These are phyloP conservation scores for Phragmatobia fuliginosa DNA, from an alignment of 2,888 invertebrate genomes.

Conservation along the genomic window DNA sequence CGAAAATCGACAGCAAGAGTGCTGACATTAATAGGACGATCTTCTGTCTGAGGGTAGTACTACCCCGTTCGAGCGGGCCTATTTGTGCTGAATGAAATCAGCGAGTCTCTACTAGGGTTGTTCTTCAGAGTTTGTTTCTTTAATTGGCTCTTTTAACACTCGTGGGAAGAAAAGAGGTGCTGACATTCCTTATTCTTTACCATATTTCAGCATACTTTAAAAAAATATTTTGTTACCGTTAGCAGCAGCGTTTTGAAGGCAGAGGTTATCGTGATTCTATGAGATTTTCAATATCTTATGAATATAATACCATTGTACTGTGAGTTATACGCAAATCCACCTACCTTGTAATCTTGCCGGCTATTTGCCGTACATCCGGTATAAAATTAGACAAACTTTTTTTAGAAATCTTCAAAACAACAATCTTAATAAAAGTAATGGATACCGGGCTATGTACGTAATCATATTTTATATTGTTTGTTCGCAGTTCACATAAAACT, in stretches of 20 bases:
- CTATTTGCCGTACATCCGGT: conserved; percentile 4
- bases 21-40: no score
- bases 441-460: conserved; percentile 15
- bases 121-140: no score
- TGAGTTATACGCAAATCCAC: neutral
- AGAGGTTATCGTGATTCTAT: neutral
- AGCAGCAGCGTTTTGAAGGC: neutral
- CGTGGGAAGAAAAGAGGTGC: no score
- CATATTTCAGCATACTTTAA: no score
- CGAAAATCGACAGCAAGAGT: no score
- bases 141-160: no score
- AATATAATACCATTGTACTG: neutral
- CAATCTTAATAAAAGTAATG: conserved; percentile 1
- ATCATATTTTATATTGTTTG: conserved; percentile 36
- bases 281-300: neutral
- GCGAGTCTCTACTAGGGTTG: no score
- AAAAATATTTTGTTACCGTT: neutral
- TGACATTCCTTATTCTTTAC: no score
- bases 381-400: conserved; percentile 1
- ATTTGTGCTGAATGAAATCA: no score
- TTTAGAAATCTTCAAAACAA: conserved; percentile 5
- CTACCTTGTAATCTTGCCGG: neutral
- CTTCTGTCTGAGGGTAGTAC: no score
- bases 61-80: no score
- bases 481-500: conserved; percentile 32